These are phyloP conservation scores for Ectemnius cavifrons DNA, from an alignment of 2,888 invertebrate species.

Conservation along the genomic window DNA sequence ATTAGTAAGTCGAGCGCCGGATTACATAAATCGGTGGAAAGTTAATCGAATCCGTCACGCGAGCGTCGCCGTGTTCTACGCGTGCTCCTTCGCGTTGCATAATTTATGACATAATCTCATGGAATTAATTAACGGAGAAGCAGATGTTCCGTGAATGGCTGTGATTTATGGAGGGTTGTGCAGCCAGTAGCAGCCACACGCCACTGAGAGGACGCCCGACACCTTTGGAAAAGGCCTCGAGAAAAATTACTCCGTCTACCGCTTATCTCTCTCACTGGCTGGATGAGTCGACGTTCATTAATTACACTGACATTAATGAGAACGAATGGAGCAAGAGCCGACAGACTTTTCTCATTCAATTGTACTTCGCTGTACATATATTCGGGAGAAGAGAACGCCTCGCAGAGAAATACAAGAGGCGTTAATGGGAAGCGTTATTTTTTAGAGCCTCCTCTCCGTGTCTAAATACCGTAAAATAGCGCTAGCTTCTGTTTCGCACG, in stretches of 20 bases:
- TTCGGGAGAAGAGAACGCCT: not conserved
- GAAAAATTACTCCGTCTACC: not conserved
- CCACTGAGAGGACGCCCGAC: not conserved
- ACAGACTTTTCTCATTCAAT: not conserved
- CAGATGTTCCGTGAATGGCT: not conserved
- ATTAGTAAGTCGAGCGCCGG: slow-evolving; percentile 23
- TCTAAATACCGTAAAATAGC: too few species aligned
- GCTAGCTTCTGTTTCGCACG: not conserved
- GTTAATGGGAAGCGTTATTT: too few species aligned
- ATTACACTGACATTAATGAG: too few species aligned
- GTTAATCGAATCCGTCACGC: not conserved
- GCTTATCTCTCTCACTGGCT: not conserved
- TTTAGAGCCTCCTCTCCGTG: too few species aligned
- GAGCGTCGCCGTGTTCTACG: not conserved
- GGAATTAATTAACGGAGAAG: not conserved
- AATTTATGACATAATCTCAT: slow-evolving; percentile 2
- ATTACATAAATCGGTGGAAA: slow-evolving; percentile 5
- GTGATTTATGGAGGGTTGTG: not conserved
- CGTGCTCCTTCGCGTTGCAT: not conserved
- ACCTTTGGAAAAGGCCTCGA: not conserved
- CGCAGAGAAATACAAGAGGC: too few species aligned
- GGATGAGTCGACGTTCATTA: too few species aligned
- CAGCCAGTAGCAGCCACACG: too few species aligned
- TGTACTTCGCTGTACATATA: not conserved
- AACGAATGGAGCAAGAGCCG: not conserved